Base-by-base conservation (phyloP, 1,140 invertebrate genomes). In the Galleria mellonella region DNA sequence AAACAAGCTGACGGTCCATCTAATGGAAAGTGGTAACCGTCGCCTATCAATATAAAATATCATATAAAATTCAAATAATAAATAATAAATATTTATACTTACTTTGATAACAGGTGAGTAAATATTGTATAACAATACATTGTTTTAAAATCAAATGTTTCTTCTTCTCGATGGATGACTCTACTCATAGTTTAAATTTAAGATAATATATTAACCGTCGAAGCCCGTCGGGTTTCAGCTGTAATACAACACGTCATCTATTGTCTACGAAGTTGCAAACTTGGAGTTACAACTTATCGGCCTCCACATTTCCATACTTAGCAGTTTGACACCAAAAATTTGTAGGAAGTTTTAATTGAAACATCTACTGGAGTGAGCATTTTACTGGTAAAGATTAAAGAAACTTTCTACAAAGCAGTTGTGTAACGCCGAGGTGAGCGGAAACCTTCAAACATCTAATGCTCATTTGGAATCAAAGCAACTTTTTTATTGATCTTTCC, bases 401-500 rank as follows among this genome's bases (percentile, higher is more conserved):
- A 38, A 47, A 50, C 32, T 58, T 37, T 30, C 2, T 38, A 36
- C 32, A 56, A 49, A 51, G 45, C 32, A 5, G 14, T 9, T 27
- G 12, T 37, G 30, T 38, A 44, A 44, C 32, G 28, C 4, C 17
- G 17, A 23, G 17, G 17, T 32, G 27, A 29, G 10, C 14, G 12
- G 27, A 38, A 23, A 30, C 10, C 29, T 17, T 23, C 47, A 52
- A 50, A 52, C 46, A 46, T 51, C 48, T 55, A 48, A 45, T 33
- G 40, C 35, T 44, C 42, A 39, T 56, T 57, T 53, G 59, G 62
- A 60, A 73, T 65, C 58, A 62, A 68, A 66, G 54, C 43, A 13
- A 59, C 47, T 36, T 61, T 61, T 67, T 50, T 62, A 66, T 76
- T 67, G 67, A 65, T 60, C 51, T 55, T 50, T 55, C 56, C 47